Evolutionary conservation across 1,140 invertebrate genomes (phyloP).

Genomic region (Euura lappo): DNA sequence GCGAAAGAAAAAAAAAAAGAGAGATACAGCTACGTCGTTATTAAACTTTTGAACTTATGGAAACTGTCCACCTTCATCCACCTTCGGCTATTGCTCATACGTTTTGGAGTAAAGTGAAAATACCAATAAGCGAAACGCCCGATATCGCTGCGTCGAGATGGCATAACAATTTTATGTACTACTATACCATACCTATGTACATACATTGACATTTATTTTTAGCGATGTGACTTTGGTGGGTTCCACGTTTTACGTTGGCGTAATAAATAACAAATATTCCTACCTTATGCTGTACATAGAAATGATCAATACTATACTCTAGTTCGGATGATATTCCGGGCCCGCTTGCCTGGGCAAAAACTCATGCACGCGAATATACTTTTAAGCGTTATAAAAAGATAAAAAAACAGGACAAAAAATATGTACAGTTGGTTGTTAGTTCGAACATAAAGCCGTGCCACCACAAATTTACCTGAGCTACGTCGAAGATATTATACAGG

Average conservation of each 20-base stretch:
- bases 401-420: neutral
- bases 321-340: constrained; percentile 13
- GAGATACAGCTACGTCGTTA: no score
- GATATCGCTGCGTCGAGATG: no score
- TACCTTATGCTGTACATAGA: constrained; percentile 12
- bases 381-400: neutral
- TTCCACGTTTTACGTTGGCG: constrained; percentile 6
- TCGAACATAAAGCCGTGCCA: no score
- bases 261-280: constrained; percentile 18
- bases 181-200: no score
- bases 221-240: neutral
- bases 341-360: neutral
- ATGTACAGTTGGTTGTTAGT: neutral
- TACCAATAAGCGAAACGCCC: neutral
- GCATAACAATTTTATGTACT: neutral
- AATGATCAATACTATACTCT: constrained; percentile 17
- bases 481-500: no score
- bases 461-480: no score
- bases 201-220: neutral
- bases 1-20: no score
- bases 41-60: no score
- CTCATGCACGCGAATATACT: neutral
- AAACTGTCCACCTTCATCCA: no score
- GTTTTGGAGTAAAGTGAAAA: neutral
- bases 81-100: no score